Evolutionary conservation across 2,888 invertebrate genomes (phyloP).

Genomic region (Idaea straminata): DNA sequence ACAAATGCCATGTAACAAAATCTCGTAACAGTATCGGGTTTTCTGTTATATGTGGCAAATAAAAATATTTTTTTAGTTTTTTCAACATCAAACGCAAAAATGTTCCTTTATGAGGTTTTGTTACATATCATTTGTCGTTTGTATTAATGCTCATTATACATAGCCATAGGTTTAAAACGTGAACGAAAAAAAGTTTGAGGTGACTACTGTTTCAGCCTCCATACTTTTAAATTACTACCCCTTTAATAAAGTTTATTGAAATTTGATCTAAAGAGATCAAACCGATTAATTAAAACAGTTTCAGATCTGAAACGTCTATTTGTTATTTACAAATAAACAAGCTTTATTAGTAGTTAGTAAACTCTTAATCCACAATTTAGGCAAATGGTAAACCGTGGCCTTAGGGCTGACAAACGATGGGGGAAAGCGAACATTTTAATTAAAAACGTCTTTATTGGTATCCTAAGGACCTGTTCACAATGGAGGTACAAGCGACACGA

Average conservation of each 20-base stretch:
- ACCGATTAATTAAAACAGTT: neutral
- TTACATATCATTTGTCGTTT: no score
- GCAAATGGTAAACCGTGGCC: constrained; percentile 4
- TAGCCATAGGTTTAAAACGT: no score
- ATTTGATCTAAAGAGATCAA: neutral
- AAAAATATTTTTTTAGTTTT: no score
- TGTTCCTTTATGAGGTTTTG: no score
- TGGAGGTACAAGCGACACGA: neutral
- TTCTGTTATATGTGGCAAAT: no score
- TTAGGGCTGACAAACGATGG: constrained; percentile 19
- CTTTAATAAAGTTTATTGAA: neutral
- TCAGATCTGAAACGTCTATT: neutral
- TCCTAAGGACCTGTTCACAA: neutral
- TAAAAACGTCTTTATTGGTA: constrained; percentile 15
- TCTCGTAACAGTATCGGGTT: no score
- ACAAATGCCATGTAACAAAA: no score
- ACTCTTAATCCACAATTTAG: constrained; percentile 1
- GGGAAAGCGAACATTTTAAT: constrained; percentile 22
- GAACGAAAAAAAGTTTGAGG: no score
- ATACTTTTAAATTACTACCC: no score
- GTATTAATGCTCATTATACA: no score
- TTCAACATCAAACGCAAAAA: no score
- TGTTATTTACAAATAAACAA: neutral
- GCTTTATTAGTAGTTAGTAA: neutral
- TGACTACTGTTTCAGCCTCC: no score